phyloP scores from a whole-genome alignment of 1,140 invertebrate species.

The Parapsyche elsis region DNA sequence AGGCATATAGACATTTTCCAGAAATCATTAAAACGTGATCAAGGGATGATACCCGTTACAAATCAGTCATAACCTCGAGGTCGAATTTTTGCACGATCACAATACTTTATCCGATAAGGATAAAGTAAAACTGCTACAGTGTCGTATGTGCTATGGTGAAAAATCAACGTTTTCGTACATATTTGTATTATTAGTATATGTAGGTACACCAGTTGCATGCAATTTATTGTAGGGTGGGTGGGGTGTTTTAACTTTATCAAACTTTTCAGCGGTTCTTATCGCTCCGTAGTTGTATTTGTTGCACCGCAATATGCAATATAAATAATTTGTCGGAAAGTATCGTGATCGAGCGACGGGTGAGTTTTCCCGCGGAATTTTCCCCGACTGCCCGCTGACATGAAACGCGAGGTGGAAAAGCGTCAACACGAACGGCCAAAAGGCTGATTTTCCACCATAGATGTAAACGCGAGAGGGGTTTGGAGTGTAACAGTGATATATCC shows the following conservation, averaged over 20 bases:
- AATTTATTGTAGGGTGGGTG: background rate
- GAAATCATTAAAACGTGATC: no score
- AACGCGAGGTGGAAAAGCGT: background rate
- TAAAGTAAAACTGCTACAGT: no score
- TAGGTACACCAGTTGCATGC: background rate
- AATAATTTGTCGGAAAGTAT: slow-evolving; percentile 39
- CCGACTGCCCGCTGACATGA: slow-evolving; percentile 27
- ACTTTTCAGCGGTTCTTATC: slow-evolving; percentile 12
- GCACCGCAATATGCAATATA: slow-evolving; percentile 23
- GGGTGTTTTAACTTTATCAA: background rate
- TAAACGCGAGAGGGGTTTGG: background rate
- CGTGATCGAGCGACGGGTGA: slow-evolving; percentile 5
- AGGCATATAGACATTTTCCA: no score
- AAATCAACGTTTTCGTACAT: no score
- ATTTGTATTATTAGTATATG: no score
- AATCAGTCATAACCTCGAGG: no score
- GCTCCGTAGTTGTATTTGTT: background rate
- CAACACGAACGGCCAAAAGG: slow-evolving; percentile 2
- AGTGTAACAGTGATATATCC: background rate
- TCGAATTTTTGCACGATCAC: no score
- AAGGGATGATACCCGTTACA: no score
- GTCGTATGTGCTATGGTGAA: no score
- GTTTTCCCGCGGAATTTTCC: slow-evolving; percentile 22
- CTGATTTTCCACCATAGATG: background rate
- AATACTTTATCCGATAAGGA: no score